Evolutionary conservation across 2,888 invertebrate species (phyloP), one percentile per base, ranked within the genome.

Genomic region (Eupsilia transversa): DNA sequence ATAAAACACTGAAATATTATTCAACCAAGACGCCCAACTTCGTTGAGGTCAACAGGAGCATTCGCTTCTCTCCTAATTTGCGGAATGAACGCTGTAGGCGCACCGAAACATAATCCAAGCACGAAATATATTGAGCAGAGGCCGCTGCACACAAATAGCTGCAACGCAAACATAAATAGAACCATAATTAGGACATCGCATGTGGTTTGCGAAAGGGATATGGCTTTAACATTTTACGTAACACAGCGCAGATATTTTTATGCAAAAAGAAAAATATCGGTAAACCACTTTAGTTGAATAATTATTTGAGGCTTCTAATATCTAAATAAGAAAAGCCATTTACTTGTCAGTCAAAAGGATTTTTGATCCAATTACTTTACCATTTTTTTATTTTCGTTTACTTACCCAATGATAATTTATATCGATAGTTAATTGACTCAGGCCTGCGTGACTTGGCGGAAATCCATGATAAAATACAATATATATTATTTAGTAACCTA

Each of bases 51-150:
- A 41, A 78, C 80, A 7, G 82, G 82, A 38, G 14, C 85, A 72
- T 87, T 88, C 5, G 81, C 83, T 68, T 88, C 84, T 38, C 67
- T 84, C 43, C 88, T 84, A 64, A 90, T 79, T 80, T 89, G 87
- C 46, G 85, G 85, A 60, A 90, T 86, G 52, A 89, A 86, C n/a
- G 88, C 79, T 35, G 83, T 87, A 43, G 86, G 86, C 17, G 84
- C 84, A 14, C 88, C 86, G 46, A 86, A 84, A 75, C 81, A 83
- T 33, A 89, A 77, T 38, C 87, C 86, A 20, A 85, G 72, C 27
- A 84, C 82, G 61, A 88, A 88, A 76, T 87, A 87, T 77, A 88
- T 82, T 14, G 77, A 80, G 82, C 78, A 81, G 38, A 72, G 77
- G 27, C 85, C 81, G 65, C 81, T 84, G 72, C 77, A 80, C 65